Evolutionary conservation across 2,888 invertebrate genomes (phyloP), one percentile per base, ranked within the genome.

Genomic region (Eurois occulta): DNA sequence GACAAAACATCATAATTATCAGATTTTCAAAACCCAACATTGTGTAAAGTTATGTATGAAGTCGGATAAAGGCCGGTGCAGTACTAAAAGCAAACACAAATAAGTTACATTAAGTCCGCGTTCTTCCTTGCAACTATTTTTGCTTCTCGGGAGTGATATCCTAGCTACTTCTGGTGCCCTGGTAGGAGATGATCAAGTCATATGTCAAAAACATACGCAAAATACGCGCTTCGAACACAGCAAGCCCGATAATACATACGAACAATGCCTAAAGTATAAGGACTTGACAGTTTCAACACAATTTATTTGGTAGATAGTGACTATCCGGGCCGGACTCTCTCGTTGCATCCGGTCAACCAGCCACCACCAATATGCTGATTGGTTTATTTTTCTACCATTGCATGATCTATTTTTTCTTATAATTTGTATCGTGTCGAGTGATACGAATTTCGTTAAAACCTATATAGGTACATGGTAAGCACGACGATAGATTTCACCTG

Each of bases 21-120:
- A 55, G 24, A 18, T 48, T 62, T 75, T n/a, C 7, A 43, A 75
- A 76, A 46, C n/a, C 48, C 32, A 21, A 52, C 21, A 41, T 11
- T 65, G 55, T 32, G 67, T 32, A 4, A 65, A 48, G 67, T 73
- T 48, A 48, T 58, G 24, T 4, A 48, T 58, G 24, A 2, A 32
- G 68, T 65, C 18, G 55, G 60, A 43, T 65, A 58, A 73, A 58
- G 38, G 73, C 35, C 35, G 28, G 35, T 18, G 32, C 10, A 58
- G 32, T 62, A 67, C 78, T 82, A 82, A 82, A 69, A 81, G 78
- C 28, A 78, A 83, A 83, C 48, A 67, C 35, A 71, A 73, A 82
- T 82, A 82, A 73, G 48, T 81, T 72, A 72, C 32, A 72, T 69
- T 72, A 52, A 77, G 65, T 67, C n/a, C 46, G 28, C 35, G 52